phyloP scores from a whole-genome alignment of 2,113 vertebrate species.

The Osmerus eperlanus region DNA sequence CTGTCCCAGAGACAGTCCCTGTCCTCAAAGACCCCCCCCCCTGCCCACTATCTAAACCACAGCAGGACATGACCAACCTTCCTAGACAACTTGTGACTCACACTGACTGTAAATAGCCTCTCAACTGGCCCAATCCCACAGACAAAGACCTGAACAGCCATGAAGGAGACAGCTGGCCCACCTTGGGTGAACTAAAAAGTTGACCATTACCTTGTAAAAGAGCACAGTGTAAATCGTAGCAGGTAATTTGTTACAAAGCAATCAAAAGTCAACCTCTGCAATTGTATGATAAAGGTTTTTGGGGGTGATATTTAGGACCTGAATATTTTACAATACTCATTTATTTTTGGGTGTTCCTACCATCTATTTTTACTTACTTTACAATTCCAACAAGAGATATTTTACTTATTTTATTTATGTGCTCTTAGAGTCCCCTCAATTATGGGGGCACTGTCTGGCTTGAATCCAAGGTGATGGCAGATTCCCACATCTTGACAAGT shows the following conservation, averaged over 20 bases:
- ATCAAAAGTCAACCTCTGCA: too few species aligned
- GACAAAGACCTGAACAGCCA: slow-evolving; percentile 31
- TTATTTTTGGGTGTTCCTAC: too few species aligned
- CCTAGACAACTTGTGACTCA: slow-evolving; percentile 33
- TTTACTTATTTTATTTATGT: too few species aligned
- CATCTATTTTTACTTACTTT: too few species aligned
- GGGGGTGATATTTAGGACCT: too few species aligned
- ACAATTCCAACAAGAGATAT: too few species aligned
- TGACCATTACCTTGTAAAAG: too few species aligned
- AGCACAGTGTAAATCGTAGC: too few species aligned
- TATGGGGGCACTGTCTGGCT: slow-evolving; percentile 31
- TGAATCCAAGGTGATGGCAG: slow-evolving; percentile 27
- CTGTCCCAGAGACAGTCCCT: slow-evolving; percentile 31
- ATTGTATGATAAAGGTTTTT: too few species aligned
- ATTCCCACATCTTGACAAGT: slow-evolving; percentile 29
- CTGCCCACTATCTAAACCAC: slow-evolving; percentile 34
- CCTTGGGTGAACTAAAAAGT: background rate
- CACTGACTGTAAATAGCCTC: slow-evolving; percentile 48
- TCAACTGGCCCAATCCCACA: slow-evolving; percentile 9
- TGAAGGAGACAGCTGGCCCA: slow-evolving; percentile 12
- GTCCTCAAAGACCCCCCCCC: slow-evolving; percentile 23
- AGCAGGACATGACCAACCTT: slow-evolving; percentile 29
- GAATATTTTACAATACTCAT: too few species aligned
- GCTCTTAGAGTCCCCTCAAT: background rate
- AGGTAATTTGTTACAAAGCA: too few species aligned